phyloP scores from a whole-genome alignment of 2,797 vertebrate species.

The Valencia hispanica region DNA sequence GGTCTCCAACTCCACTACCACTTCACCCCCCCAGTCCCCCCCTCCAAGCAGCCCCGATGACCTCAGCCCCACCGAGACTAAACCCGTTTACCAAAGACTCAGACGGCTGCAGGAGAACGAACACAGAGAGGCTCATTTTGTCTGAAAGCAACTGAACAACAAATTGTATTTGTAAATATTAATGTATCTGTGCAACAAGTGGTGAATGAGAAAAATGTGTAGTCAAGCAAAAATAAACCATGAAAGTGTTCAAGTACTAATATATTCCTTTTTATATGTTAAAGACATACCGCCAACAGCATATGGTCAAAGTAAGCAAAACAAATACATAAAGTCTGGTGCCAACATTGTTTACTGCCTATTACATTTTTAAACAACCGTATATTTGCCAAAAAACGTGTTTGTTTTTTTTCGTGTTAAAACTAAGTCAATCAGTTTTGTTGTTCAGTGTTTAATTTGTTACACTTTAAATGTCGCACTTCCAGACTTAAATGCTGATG shows the following conservation, averaged over 20 bases:
- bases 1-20: slow-evolving; percentile 45
- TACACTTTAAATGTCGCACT: slow-evolving; percentile 68
- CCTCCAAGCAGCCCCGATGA: slow-evolving; percentile 82
- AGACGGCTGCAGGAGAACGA: slow-evolving; percentile 89
- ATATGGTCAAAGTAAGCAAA: slow-evolving; percentile 38
- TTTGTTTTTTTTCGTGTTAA: slow-evolving; percentile 17
- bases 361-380: slow-evolving; percentile 27
- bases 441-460: slow-evolving; percentile 49
- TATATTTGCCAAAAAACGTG: slow-evolving; percentile 21
- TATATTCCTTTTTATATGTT: slow-evolving; percentile 68
- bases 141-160: slow-evolving; percentile 79
- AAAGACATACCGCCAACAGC: slow-evolving; percentile 27
- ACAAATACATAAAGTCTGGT: slow-evolving; percentile 13
- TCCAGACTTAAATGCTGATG: slow-evolving; percentile 55
- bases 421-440: slow-evolving; percentile 27
- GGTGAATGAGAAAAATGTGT: slow-evolving; percentile 26
- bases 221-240: slow-evolving; percentile 75
- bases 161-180: slow-evolving; percentile 62
- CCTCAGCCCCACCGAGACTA: slow-evolving; percentile 75
- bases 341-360: slow-evolving; percentile 25
- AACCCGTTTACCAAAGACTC: slow-evolving; percentile 85
- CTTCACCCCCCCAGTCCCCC: slow-evolving; percentile 72
- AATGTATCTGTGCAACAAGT: slow-evolving; percentile 69
- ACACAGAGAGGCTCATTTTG: slow-evolving; percentile 94
- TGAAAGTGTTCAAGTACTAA: slow-evolving; percentile 75